A percentile compares a stretch with the other conserved stretches of the same genome.
These are phyloP conservation scores for Drosophila asahinai DNA, from an alignment of 1,140 invertebrate species.

Conservation along the genomic window DNA sequence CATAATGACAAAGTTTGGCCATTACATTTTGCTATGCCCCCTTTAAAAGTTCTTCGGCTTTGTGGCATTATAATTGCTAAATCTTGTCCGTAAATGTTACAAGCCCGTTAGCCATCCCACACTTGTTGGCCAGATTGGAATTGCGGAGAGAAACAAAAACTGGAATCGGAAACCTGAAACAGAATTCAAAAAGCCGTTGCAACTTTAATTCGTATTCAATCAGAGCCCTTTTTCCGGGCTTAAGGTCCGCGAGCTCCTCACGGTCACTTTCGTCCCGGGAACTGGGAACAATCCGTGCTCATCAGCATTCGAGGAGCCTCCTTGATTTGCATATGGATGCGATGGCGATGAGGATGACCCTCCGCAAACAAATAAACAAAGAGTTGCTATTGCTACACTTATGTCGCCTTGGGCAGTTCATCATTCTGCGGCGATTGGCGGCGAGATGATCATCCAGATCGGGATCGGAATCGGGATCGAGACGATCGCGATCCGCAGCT, in stretches of 20 bases:
- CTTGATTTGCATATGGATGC: conserved; percentile 70
- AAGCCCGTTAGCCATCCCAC: conserved; percentile 61
- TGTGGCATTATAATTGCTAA: conserved; percentile 68
- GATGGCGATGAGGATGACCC: conserved; percentile 51
- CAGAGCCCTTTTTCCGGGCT: conserved; percentile 31
- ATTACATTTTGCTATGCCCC: conserved; percentile 68
- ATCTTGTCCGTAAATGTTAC: conserved; percentile 62
- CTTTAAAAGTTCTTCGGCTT: conserved; percentile 26
- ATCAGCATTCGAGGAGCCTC: conserved; percentile 56
- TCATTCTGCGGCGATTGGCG: conserved; percentile 57
- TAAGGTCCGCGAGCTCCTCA: conserved; percentile 19
- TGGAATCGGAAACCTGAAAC: conserved; percentile 52
- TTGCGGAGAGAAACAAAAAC: conserved; percentile 29
- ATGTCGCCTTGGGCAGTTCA: conserved; percentile 70
- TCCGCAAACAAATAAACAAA: conserved; percentile 69
- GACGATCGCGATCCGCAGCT: conserved; percentile 65
- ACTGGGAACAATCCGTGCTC: conserved; percentile 68
- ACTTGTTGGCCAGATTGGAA: conserved; percentile 55
- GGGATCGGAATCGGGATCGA: conserved; percentile 4
- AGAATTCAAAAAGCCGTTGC: conserved; percentile 51
- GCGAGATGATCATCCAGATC: conserved; percentile 52
- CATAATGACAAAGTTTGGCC: conserved; percentile 67
- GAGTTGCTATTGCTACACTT: conserved; percentile 71
- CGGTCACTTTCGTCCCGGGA: conserved; percentile 46
- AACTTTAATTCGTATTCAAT: conserved; percentile 79